Evolutionary conservation across 2,888 invertebrate species (phyloP), one percentile per base, ranked within the genome.

Genomic region (Girardia tigrina): DNA sequence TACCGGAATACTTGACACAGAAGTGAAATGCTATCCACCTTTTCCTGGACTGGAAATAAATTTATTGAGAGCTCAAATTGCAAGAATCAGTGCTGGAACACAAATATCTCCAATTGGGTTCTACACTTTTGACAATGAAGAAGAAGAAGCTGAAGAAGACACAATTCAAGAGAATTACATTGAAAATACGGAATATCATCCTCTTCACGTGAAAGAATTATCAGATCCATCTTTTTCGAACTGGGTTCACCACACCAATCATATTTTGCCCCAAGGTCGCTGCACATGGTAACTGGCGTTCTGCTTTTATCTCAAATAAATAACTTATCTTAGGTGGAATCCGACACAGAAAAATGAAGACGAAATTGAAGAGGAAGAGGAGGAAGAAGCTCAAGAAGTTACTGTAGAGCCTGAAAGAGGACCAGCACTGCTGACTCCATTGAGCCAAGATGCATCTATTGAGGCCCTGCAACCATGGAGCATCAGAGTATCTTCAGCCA

Each of bases 1-100:
- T n/a, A 75, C 72, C 26, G 92, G 92, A 0, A 87, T 90, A 79
- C 84, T 91, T 75, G 88, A 90, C 28, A 86, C 88, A 0, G 87
- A 88, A 83, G 84, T 90, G 0, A 79, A 86, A 69, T 87, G 88
- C 0, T 90, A 88, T 83, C 91, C 91, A 0, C 88, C 88, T 26
- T 91, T 90, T 85, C 89, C 89, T 0, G 91, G 91, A 16, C 87
- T 85, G 14, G 91, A 92, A 85, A 87, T 87, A n/a, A 87, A 91
- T 82, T 90, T 88, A 83, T 85, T 92, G 70, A 87, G 91, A 72
- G 89, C 90, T 0, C 89, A 90, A 84, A 89, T 92, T 75, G 89
- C 89, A 0, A 88, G 91, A 77, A 90, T 91, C 77, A 88, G 28
- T 16, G 77, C 77, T 16, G 72, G 70, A 26, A 77, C 76, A 1